phyloP scores from a whole-genome alignment of 2,797 vertebrate species.

The Sparus aurata region DNA sequence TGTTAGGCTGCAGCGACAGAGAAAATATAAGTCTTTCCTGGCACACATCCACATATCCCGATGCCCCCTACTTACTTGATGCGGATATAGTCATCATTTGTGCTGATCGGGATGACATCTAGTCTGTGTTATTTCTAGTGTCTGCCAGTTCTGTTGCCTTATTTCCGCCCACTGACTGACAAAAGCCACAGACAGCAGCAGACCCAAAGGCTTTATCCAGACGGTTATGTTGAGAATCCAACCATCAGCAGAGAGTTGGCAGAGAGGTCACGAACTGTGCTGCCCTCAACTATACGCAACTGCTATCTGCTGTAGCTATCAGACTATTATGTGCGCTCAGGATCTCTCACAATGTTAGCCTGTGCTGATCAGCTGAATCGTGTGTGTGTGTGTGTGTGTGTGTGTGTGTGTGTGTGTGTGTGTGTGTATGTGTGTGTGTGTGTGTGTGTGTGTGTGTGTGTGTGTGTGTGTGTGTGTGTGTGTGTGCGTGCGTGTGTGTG shows the following conservation, averaged over 20 bases:
- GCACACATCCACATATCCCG: constrained; percentile 27
- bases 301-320: constrained; percentile 48
- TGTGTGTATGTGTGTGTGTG: too few relatives aligned
- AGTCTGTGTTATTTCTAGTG: constrained; percentile 78
- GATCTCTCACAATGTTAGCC: constrained; percentile 32
- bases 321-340: constrained; percentile 39
- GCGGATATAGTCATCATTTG: constrained; percentile 60
- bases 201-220: constrained; percentile 64
- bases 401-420: too few relatives aligned
- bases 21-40: constrained; percentile 31
- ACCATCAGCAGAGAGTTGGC: constrained; percentile 70
- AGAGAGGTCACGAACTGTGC: constrained; percentile 63
- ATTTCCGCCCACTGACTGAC: constrained; percentile 74
- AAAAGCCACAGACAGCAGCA: constrained; percentile 69
- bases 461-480: too few relatives aligned
- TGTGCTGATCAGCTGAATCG: constrained; percentile 15
- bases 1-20: constrained; percentile 24
- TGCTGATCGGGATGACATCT: constrained; percentile 73
- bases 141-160: constrained; percentile 67
- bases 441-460: too few relatives aligned
- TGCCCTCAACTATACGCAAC: constrained; percentile 32
- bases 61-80: constrained; percentile 33
- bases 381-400: constrained; percentile 23
- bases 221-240: constrained; percentile 64
- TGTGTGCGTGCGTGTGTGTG: too few relatives aligned